Evolutionary conservation across 2,797 vertebrate species (phyloP), one percentile per base, ranked within the genome.

Genomic region (Pantherophis vulpinus): DNA sequence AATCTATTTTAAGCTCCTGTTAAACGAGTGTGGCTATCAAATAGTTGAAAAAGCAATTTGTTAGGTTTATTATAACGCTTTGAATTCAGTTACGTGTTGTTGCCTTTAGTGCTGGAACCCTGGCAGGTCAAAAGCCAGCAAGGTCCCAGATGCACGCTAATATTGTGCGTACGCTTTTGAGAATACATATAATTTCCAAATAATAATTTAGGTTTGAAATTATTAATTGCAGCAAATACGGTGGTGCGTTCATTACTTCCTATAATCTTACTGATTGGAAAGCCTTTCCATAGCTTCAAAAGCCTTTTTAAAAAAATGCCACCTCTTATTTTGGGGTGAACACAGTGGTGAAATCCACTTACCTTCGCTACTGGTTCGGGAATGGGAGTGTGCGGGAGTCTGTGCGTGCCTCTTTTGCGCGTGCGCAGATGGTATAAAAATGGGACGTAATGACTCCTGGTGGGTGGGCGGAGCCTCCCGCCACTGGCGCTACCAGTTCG

Each of bases 31-130:
- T 7, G 63, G 55, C 54, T 16, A 54, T 89, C 90, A 29, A 91
- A 74, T n/a, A 70, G 59, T 60, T 93, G 86, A 70, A 86, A 74
- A 70, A 59, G 37, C 74, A 16, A n/a, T 91, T 89, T 66, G 56
- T 86, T 94, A 58, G 93, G 89, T 58, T 89, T 51, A 25, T 51
- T 18, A 10, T 9, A 0, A 47, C 32, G 90, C n/a, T 88, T 5
- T 37, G 7, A 18, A 93, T 91, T 2, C 66, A 27, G 7, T 55
- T 93, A 60, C 9, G 5, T 63, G 91, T 0, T 1, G 27, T 14
- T 74, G 55, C 91, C 16, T n/a, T 0, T 25, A 10, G 54, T 11
- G 83, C 74, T 54, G 2, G 58, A 87, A 54, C 74, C 56, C 32
- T 23, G 87, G 2, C 18, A 59, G 10, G 59, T 86, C 54, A 79